A percentile compares a stretch with the other conserved stretches of the same genome.
These are phyloP conservation scores for Epizoanthus scotinus DNA, from an alignment of 92 coral and sea anemone species.

Conservation along the genomic window DNA sequence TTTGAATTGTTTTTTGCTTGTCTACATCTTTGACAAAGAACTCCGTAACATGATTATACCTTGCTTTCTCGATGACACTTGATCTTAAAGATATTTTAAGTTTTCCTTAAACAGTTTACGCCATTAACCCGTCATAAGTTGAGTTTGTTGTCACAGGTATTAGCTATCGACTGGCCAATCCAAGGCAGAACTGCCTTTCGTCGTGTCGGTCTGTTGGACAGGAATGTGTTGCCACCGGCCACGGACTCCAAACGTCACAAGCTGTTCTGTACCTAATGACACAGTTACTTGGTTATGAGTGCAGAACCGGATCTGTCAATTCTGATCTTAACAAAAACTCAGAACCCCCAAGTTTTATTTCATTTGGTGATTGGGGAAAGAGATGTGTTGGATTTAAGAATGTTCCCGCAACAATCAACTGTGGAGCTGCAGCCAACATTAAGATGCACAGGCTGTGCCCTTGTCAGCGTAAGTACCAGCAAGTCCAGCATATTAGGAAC, in stretches of 20 bases:
- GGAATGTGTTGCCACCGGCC: slow-evolving; percentile 11
- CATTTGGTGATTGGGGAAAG: background rate
- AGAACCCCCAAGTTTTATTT: background rate
- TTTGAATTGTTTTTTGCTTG: too few relatives aligned
- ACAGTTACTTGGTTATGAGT: slow-evolving; percentile 21
- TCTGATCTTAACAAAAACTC: background rate
- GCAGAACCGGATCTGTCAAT: background rate
- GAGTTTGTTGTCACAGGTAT: slow-evolving; percentile 5
- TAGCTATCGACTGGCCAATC: slow-evolving; percentile 1
- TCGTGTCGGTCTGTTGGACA: slow-evolving; percentile 3
- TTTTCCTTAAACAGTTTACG: too few relatives aligned
- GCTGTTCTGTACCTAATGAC: background rate
- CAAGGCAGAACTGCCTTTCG: slow-evolving; percentile 3
- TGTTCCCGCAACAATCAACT: background rate
- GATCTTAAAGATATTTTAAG: too few relatives aligned
- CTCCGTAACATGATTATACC: too few relatives aligned
- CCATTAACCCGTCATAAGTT: background rate
- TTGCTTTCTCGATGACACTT: too few relatives aligned
- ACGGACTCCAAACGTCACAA: slow-evolving; percentile 5
- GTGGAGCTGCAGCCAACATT: background rate
- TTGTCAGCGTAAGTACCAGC: slow-evolving; percentile 19
- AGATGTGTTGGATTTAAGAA: slow-evolving; percentile 20
- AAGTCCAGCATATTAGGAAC: too few relatives aligned
- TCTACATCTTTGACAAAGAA: too few relatives aligned
- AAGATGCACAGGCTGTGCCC: slow-evolving; percentile 18